Conservation (phyloP, 2,888 invertebrate species). For the Bombyx huttoni region DNA sequence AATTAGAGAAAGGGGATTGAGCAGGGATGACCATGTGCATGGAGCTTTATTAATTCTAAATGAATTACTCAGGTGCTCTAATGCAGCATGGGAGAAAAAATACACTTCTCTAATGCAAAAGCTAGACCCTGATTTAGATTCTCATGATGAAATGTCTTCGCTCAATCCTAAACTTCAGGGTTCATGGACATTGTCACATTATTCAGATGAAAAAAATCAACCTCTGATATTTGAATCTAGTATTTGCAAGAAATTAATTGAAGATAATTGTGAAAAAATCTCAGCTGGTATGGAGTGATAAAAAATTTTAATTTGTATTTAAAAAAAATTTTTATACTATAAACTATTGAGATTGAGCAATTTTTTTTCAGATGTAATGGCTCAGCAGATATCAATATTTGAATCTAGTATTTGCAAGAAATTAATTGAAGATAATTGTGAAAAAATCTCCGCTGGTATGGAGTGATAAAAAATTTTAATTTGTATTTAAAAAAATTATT, state of each 20-base stretch:
- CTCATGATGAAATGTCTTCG: conserved; percentile 63
- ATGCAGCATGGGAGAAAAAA: conserved; percentile 87
- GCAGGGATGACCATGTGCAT: conserved; percentile 92
- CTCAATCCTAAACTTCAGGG: conserved; percentile 61
- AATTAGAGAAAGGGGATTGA: conserved; percentile 75
- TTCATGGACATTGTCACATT: conserved; percentile 36
- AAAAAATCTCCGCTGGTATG: conserved; percentile 78
- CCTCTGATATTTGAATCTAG: conserved; percentile 80
- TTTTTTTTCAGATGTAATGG: conserved; percentile 76
- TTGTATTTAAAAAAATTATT: too few relatives aligned
- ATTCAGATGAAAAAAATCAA: conserved; percentile 40
- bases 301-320: too few relatives aligned
- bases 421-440: conserved; percentile 87
- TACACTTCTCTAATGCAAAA: conserved; percentile 81
- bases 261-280: conserved; percentile 86
- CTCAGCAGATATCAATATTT: conserved; percentile 80
- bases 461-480: conserved; percentile 1
- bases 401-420: conserved; percentile 91
- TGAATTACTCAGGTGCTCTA: conserved; percentile 92
- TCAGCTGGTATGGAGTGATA: conserved; percentile 62
- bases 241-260: conserved; percentile 86
- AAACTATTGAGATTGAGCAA: neutral
- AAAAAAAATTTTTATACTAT: too few relatives aligned
- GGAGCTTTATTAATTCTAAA: conserved; percentile 93
- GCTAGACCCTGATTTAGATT: conserved; percentile 57